A percentile compares a stretch with the other conserved stretches of the same genome.
These are phyloP conservation scores for Istiophorus platypterus DNA, from an alignment of 2,113 vertebrate species.

Conservation along the genomic window DNA sequence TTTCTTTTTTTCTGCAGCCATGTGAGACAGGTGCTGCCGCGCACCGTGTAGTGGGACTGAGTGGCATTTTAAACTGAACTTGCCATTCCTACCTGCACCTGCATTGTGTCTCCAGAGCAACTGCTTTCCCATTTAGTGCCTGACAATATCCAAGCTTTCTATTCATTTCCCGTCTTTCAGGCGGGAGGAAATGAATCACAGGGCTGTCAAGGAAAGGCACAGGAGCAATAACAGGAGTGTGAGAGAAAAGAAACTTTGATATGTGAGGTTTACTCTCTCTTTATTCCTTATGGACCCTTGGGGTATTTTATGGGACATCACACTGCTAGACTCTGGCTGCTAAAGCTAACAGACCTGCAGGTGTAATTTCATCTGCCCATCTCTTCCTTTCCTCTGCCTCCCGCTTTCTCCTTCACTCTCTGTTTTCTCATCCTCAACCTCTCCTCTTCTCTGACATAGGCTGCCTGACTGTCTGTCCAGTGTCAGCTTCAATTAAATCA, in stretches of 20 bases:
- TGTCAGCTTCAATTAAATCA: conserved; percentile 72
- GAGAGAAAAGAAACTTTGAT: conserved; percentile 79
- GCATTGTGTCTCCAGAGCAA: conserved; percentile 73
- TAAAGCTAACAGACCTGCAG: conserved; percentile 77
- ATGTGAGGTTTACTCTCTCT: conserved; percentile 79
- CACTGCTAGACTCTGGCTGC: conserved; percentile 54
- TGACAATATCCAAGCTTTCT: conserved; percentile 83
- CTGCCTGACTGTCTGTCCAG: conserved; percentile 42
- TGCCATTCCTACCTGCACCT: conserved; percentile 64
- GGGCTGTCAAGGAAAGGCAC: conserved; percentile 80
- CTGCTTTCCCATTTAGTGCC: conserved; percentile 77
- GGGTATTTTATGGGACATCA: conserved; percentile 73
- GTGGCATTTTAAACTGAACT: conserved; percentile 68
- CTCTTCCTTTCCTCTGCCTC: conserved; percentile 43
- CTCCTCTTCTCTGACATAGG: conserved; percentile 25
- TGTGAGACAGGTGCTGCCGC: conserved; percentile 63
- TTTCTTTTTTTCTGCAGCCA: conserved; percentile 24
- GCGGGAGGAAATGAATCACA: conserved; percentile 81
- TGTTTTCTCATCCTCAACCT: conserved; percentile 41
- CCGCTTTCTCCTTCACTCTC: conserved; percentile 40
- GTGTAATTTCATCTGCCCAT: conserved; percentile 79
- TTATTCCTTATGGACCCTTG: conserved; percentile 72
- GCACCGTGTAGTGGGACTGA: conserved; percentile 53
- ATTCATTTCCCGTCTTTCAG: conserved; percentile 83
- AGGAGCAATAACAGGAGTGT: conserved; percentile 78